Percentiles rank a stretch among this genome's conserved stretches.
Conservation (phyloP, 37 sponge, comb jelly and placozoan species). For the Halisarca cf. caerulea region DNA sequence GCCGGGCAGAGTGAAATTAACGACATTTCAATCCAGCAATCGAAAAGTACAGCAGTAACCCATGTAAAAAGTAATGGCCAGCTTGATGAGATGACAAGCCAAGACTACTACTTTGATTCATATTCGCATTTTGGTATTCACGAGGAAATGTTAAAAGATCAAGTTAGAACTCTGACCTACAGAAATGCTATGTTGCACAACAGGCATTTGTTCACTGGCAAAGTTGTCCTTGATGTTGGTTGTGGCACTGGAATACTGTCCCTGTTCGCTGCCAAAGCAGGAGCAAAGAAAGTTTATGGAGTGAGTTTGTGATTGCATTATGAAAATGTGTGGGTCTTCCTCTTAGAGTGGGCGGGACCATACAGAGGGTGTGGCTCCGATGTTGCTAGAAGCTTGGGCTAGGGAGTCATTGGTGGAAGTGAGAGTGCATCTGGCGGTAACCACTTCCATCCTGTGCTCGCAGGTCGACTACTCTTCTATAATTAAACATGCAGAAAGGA, state of each 20-base stretch:
- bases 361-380: too few relatives aligned
- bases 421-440: too few relatives aligned
- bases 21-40: too few relatives aligned
- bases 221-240: constrained; percentile 94
- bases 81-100: constrained; percentile 70
- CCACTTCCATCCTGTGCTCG: not conserved
- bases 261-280: constrained; percentile 92
- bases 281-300: constrained; percentile 89
- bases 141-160: constrained; percentile 98
- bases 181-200: constrained; percentile 93
- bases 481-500: constrained; percentile 80
- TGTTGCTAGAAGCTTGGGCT: too few relatives aligned
- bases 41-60: too few relatives aligned
- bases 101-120: constrained; percentile 98
- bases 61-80: not conserved
- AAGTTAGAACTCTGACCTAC: constrained; percentile 93
- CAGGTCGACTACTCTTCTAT: constrained; percentile 87
- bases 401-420: too few relatives aligned
- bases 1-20: too few relatives aligned
- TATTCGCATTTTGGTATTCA: constrained; percentile 98
- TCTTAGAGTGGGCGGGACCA: too few relatives aligned
- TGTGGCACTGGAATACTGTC: constrained; percentile 98
- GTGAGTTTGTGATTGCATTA: constrained; percentile 39
- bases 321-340: not conserved
- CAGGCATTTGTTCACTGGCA: constrained; percentile 93